Evolutionary conservation across 1,140 invertebrate species (phyloP).

Genomic region (Anastrepha ludens): DNA sequence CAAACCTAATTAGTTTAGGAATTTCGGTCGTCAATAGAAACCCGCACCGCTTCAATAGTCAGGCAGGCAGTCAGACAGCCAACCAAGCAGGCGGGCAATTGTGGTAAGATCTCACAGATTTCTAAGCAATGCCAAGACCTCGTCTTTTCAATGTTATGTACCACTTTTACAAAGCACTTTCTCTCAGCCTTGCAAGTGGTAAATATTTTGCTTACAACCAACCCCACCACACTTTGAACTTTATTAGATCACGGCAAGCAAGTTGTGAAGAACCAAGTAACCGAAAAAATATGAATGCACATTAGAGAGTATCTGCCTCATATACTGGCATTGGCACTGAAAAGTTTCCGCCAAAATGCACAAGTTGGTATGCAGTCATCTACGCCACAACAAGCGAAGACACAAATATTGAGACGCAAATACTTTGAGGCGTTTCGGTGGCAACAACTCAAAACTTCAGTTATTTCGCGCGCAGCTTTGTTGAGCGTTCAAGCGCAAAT

Average conservation of each 20-base stretch:
- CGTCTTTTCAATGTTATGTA: not conserved
- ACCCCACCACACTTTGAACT: not conserved
- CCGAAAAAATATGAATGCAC: not conserved
- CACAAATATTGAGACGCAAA: not conserved
- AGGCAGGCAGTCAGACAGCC: not conserved
- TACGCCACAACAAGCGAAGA: not conserved
- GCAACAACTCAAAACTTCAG: slow-evolving; percentile 9
- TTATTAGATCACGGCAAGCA: not conserved
- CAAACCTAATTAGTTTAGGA: slow-evolving; percentile 29
- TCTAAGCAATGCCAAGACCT: not conserved
- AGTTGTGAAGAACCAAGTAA: not conserved
- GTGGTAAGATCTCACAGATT: not conserved
- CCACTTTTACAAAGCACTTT: not conserved
- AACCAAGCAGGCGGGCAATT: not conserved
- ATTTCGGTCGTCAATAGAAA: slow-evolving; percentile 33
- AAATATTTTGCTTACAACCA: not conserved
- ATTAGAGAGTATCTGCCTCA: not conserved
- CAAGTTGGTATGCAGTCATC: not conserved
- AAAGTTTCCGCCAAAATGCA: not conserved
- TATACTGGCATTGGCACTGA: not conserved
- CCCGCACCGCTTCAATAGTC: not conserved
- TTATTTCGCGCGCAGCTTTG: slow-evolving; percentile 36
- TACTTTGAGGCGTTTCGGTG: slow-evolving; percentile 5
- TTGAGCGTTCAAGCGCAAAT: slow-evolving; percentile 31
- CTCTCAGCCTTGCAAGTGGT: not conserved